Conservation (phyloP, 2,888 invertebrate genomes). For the Neoitamus cyanurus region DNA sequence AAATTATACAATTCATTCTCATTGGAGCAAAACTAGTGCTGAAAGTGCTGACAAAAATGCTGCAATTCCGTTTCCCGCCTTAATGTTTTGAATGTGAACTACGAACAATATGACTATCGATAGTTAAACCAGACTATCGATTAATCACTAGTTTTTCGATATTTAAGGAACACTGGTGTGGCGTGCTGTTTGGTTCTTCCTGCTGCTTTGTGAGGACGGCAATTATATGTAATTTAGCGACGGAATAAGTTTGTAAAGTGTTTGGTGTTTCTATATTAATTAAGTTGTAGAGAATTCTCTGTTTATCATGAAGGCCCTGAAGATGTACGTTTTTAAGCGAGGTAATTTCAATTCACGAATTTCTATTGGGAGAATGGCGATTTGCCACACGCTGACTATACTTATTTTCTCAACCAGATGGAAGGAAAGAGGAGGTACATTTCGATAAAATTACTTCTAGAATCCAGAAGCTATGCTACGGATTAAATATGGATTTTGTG, state of each 20-base stretch:
- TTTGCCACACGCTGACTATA: background rate
- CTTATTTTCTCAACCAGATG: conserved; percentile 72
- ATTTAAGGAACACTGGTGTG: too few species aligned
- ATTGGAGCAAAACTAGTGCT: too few species aligned
- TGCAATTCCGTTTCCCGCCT: too few species aligned
- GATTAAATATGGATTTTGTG: conserved; percentile 94
- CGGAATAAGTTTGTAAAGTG: background rate
- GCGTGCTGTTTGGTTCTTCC: too few species aligned
- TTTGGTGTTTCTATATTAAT: background rate
- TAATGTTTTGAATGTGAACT: too few species aligned
- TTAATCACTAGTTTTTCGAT: too few species aligned
- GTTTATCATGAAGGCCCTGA: conserved; percentile 56
- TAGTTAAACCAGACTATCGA: too few species aligned
- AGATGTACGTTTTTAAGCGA: conserved; percentile 68
- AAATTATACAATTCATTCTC: too few species aligned
- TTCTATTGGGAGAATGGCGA: background rate
- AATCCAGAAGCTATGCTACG: conserved; percentile 94
- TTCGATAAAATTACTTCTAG: conserved; percentile 98
- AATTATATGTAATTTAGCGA: background rate
- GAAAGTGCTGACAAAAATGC: too few species aligned
- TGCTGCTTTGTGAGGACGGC: background rate
- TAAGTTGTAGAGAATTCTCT: background rate
- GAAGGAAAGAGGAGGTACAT: conserved; percentile 90
- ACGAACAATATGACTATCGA: too few species aligned
- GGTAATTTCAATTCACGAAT: conserved; percentile 58